Evolutionary conservation across 53 echinoderm and acorn worm genomes (phyloP), one percentile per base, ranked within the genome.

Genomic region (Arbacia lixula): DNA sequence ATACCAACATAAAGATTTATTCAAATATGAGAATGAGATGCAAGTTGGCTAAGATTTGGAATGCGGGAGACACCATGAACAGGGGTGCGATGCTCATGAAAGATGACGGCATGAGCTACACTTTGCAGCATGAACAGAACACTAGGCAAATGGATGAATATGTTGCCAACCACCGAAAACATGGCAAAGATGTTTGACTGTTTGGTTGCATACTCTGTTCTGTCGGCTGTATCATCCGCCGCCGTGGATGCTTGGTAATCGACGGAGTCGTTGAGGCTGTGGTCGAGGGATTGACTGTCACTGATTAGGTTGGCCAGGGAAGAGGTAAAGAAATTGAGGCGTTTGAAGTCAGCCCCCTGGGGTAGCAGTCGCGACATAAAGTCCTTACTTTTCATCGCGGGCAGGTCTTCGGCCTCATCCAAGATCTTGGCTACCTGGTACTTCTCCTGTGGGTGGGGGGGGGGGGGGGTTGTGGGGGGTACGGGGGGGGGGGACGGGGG

Each of bases 401-500:
- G 85, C 85, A 84, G 69, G 46, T 52, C 66, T 38, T 89, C 85
- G 3, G 95, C 95, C 4, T 90, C 92, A 14, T 92, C 93, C 85
- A 95, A 49, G 81, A 93, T 91, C 89, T 88, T 88, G 27, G 93
- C 81, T 20, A 95, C 93, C 72, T 95, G 95, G 91, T 89, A 95
- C 66, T 84, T 88, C 83, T 95, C 86, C 95, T 95, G 75, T n/a
- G 1, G 14, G 5, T 12, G 19, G 20, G 56, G 34, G 27, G 31
- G 57, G 40, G 35, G 60, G n/a, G 14, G 14, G 49, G 25, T 2
- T n/a, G n/a, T n/a, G 20, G n/a, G 6, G n/a, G 57, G 14, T 10
- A 46, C 49, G 14, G 49, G 14, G 14, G 9, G 8, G 8, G 8
- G 14, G 49, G 14, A 14, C 14, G 14, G 14, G 49, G 14, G 14